These are phyloP conservation scores for Pammene aurita DNA, from an alignment of 2,888 invertebrate species.

Conservation along the genomic window DNA sequence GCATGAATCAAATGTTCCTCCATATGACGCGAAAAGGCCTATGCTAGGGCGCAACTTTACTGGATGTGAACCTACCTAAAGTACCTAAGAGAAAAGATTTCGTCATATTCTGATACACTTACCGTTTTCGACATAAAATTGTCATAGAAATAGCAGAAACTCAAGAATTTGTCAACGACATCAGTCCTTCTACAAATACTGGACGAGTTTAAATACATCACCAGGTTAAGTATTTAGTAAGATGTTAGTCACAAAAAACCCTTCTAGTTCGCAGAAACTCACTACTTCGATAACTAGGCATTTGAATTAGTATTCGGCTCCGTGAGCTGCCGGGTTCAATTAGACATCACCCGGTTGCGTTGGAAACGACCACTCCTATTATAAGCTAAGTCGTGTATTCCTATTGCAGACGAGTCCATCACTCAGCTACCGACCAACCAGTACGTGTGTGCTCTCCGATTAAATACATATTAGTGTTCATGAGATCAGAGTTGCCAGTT, in stretches of 20 bases:
- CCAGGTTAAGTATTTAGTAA: no score
- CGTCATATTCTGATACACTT: no score
- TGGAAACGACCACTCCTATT: conserved; percentile 63
- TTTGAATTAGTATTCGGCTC: conserved; percentile 56
- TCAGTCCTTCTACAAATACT: no score
- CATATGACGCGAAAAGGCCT: not conserved
- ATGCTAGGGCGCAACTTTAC: not conserved
- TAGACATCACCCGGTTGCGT: conserved; percentile 68
- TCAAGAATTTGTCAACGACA: no score
- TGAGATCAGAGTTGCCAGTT: not conserved
- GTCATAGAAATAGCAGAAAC: no score
- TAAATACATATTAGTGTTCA: not conserved
- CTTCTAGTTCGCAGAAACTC: not conserved
- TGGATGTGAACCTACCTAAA: not conserved
- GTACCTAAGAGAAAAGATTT: not conserved
- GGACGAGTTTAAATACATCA: no score
- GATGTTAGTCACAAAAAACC: not conserved
- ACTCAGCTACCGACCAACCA: not conserved
- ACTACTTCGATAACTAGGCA: not conserved
- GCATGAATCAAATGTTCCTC: not conserved
- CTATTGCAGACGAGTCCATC: not conserved
- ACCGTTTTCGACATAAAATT: no score
- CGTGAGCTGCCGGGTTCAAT: conserved; percentile 68
- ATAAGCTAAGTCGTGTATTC: conserved; percentile 45
- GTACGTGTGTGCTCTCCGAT: not conserved